These are phyloP conservation scores for Agraylea sexmaculata DNA, from an alignment of 1,140 invertebrate genomes.

Conservation along the genomic window DNA sequence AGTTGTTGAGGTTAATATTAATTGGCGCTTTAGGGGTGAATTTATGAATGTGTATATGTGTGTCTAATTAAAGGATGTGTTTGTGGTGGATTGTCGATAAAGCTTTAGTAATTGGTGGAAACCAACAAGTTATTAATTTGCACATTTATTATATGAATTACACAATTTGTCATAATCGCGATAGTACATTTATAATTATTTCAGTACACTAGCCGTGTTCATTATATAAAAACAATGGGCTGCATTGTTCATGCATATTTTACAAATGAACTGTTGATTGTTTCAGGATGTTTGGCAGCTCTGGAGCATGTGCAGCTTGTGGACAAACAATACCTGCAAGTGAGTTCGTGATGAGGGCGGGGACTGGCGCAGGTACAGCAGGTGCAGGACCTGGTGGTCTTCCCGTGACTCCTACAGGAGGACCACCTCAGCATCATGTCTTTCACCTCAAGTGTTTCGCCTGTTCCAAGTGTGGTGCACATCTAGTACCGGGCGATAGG, in stretches of 20 bases:
- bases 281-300: slow-evolving; percentile 78
- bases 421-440: slow-evolving; percentile 46
- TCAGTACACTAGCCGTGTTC: too few species aligned
- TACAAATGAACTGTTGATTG: slow-evolving; percentile 20
- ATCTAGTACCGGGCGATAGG: slow-evolving; percentile 79
- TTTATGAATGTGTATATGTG: too few species aligned
- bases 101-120: too few species aligned
- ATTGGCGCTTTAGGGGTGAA: too few species aligned
- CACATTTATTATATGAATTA: too few species aligned
- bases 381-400: too few species aligned
- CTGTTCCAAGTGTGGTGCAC: slow-evolving; percentile 80
- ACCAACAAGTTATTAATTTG: too few species aligned
- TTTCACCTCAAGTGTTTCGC: slow-evolving; percentile 92
- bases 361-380: slow-evolving; percentile 27
- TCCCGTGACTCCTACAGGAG: slow-evolving; percentile 21
- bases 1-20: too few species aligned
- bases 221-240: slow-evolving; percentile 5
- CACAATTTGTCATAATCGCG: too few species aligned
- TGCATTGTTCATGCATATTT: slow-evolving; percentile 6
- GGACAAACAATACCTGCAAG: slow-evolving; percentile 80
- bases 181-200: too few species aligned
- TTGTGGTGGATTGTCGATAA: too few species aligned
- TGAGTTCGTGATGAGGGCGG: slow-evolving; percentile 82
- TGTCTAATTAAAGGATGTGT: too few species aligned
- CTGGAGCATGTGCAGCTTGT: slow-evolving; percentile 77